Percentiles rank a stretch among this genome's conserved stretches.
Conservation (phyloP, 2,113 vertebrate species). For the Toxotes chatareus region DNA sequence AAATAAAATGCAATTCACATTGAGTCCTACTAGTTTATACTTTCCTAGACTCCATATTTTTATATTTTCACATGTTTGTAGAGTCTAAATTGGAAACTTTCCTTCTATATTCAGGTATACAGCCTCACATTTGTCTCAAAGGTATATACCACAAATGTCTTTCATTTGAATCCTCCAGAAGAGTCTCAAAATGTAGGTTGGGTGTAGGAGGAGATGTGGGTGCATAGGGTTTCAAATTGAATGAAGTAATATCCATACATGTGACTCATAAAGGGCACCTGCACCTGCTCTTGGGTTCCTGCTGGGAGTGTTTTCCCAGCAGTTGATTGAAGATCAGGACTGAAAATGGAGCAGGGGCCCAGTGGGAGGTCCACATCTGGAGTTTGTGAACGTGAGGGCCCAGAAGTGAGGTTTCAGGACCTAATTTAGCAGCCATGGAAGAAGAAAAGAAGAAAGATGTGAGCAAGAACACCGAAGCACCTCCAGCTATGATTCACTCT, state of each 20-base stretch:
- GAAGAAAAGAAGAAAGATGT: conserved; percentile 27
- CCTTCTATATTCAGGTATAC: background rate
- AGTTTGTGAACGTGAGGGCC: conserved; percentile 36
- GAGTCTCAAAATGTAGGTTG: conserved; percentile 32
- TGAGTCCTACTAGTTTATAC: background rate
- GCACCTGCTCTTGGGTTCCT: conserved; percentile 58
- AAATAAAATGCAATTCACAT: background rate
- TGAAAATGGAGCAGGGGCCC: conserved; percentile 43
- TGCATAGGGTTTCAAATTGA: conserved; percentile 55
- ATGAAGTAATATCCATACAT: conserved; percentile 59
- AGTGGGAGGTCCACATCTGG: conserved; percentile 60
- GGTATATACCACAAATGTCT: background rate
- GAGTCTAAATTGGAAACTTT: background rate
- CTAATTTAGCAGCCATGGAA: conserved; percentile 43
- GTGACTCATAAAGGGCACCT: conserved; percentile 70
- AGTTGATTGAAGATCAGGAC: conserved; percentile 55
- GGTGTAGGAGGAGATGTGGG: conserved; percentile 23
- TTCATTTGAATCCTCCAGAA: conserved; percentile 1
- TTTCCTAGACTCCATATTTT: background rate
- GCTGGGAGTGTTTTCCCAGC: conserved; percentile 65
- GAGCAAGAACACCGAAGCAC: conserved; percentile 28
- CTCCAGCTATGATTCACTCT: conserved; percentile 19
- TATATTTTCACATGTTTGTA: background rate
- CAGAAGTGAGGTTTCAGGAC: conserved; percentile 19
- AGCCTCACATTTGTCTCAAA: background rate